phyloP scores from a whole-genome alignment of 1,140 invertebrate species.

The Drosophila sechellia region DNA sequence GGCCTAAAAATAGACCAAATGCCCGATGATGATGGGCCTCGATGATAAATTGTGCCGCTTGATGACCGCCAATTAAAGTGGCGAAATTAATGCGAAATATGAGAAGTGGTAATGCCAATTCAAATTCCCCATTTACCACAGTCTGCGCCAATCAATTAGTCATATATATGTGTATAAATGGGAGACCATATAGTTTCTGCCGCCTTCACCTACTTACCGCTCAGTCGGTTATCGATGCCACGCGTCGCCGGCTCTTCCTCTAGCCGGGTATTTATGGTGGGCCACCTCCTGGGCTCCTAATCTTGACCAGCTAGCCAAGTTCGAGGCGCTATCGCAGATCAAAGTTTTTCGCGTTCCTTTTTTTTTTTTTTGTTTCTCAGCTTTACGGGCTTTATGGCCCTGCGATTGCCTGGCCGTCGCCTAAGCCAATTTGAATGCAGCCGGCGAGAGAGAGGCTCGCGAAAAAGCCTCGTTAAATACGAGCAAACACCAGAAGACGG shows the following conservation, averaged over 20 bases:
- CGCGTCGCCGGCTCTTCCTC: slow-evolving; percentile 39
- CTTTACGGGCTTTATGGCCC: slow-evolving; percentile 26
- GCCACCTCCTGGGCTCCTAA: slow-evolving; percentile 30
- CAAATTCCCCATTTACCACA: slow-evolving; percentile 26
- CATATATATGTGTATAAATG: slow-evolving; percentile 26
- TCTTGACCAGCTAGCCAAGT: slow-evolving; percentile 19
- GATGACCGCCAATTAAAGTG: slow-evolving; percentile 66
- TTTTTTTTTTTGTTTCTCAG: not conserved
- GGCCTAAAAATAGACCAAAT: slow-evolving; percentile 3
- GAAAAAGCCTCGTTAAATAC: slow-evolving; percentile 56
- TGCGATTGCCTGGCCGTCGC: slow-evolving; percentile 11
- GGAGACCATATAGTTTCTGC: not conserved
- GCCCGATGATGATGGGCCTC: slow-evolving; percentile 6
- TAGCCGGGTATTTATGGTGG: slow-evolving; percentile 16
- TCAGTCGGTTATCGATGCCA: slow-evolving; percentile 45
- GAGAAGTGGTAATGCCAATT: slow-evolving; percentile 33
- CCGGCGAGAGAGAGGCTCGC: slow-evolving; percentile 30
- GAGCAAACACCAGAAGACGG: slow-evolving; percentile 34
- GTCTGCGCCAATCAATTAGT: slow-evolving; percentile 49
- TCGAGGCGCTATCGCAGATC: slow-evolving; percentile 37
- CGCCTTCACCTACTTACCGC: slow-evolving; percentile 62
- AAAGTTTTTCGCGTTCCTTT: slow-evolving; percentile 5
- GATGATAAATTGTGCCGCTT: slow-evolving; percentile 61
- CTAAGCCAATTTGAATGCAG: slow-evolving; percentile 44
- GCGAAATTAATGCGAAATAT: slow-evolving; percentile 56